Conservation (phyloP, 1,140 invertebrate genomes). For the Drepana arcuata region DNA sequence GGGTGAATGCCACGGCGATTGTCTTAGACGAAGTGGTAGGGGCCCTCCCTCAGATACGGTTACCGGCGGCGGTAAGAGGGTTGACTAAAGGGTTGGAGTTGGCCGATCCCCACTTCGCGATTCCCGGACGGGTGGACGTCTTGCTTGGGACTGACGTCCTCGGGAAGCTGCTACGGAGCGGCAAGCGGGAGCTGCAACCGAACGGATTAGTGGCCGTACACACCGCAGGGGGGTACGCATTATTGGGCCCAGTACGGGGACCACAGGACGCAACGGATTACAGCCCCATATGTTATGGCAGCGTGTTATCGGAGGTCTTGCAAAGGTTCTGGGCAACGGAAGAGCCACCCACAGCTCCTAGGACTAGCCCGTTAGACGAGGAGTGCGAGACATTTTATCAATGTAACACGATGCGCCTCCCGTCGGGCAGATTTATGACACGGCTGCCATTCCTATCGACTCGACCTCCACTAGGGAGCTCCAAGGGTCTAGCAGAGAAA, state of each 20-base stretch:
- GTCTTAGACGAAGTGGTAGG: neutral
- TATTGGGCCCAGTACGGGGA: neutral
- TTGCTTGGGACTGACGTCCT: neutral
- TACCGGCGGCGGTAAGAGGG: neutral
- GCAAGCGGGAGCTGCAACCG: neutral
- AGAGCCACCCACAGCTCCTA: neutral
- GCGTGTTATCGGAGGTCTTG: neutral
- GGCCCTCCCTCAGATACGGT: neutral
- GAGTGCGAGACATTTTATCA: neutral
- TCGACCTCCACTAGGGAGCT: conserved; percentile 1
- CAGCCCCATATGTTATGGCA: neutral
- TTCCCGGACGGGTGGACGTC: neutral
- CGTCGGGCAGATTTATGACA: neutral
- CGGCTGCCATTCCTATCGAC: neutral
- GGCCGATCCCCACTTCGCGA: neutral
- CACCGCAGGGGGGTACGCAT: neutral
- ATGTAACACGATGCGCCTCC: neutral
- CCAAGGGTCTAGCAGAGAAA: neutral
- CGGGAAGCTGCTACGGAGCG: neutral
- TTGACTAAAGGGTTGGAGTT: neutral
- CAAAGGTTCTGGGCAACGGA: neutral
- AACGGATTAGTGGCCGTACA: neutral
- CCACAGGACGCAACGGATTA: neutral
- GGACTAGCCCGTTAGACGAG: neutral
- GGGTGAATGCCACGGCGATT: neutral